These are phyloP conservation scores for Cossypha niveicapilla DNA, from an alignment of 2,797 vertebrate species.

Conservation along the genomic window DNA sequence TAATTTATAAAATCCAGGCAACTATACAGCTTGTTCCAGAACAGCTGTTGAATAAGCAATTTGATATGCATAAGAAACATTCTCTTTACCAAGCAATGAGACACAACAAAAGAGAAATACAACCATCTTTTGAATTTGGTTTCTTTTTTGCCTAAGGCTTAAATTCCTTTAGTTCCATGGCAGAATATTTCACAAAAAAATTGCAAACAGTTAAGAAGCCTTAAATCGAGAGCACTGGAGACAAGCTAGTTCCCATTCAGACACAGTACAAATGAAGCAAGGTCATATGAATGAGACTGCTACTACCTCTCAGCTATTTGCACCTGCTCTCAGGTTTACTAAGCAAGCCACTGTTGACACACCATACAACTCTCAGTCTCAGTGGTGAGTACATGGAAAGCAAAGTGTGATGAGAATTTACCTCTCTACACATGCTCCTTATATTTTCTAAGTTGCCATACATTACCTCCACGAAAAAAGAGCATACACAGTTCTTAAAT, in stretches of 20 bases:
- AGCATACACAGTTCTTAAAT: not conserved
- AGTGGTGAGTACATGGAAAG: not conserved
- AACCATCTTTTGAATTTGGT: not conserved
- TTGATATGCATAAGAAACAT: not conserved
- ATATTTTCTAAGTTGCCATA: not conserved
- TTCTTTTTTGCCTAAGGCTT: not conserved
- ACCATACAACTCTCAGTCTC: not conserved
- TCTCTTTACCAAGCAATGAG: not conserved
- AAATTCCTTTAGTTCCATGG: not conserved
- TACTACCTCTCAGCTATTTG: not conserved
- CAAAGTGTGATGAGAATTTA: not conserved
- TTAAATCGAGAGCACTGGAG: not conserved
- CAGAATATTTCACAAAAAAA: not conserved
- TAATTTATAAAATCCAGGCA: not conserved
- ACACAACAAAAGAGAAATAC: not conserved
- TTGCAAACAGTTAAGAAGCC: not conserved
- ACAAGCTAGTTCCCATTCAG: not conserved
- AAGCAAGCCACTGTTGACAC: not conserved
- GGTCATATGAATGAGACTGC: not conserved
- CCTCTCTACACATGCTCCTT: not conserved
- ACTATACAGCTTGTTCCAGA: not conserved
- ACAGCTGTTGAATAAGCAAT: not conserved
- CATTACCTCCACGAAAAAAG: not conserved
- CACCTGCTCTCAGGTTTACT: not conserved
- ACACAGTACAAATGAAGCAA: not conserved